Conservation (phyloP, 1,140 invertebrate species). For the Heterodera schachtii region DNA sequence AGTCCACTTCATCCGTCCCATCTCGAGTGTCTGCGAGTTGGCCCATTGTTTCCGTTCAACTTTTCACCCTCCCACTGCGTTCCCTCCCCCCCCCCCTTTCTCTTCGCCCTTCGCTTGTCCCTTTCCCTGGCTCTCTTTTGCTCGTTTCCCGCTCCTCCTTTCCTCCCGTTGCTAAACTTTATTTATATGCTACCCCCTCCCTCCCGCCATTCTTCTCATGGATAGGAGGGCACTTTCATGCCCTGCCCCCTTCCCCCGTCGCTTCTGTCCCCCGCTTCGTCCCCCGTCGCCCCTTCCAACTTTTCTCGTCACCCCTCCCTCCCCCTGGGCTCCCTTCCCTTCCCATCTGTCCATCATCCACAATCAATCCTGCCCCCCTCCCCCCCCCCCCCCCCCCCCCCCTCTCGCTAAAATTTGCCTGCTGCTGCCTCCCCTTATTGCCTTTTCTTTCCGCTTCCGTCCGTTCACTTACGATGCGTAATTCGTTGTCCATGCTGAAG, state of each 20-base stretch:
- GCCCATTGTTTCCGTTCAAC: no score
- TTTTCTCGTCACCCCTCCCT: conserved; percentile 15
- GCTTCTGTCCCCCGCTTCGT: conserved; percentile 7
- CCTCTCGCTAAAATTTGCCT: not conserved
- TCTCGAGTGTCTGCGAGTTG: not conserved
- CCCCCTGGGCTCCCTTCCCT: not conserved
- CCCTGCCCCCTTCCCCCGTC: conserved; percentile 2
- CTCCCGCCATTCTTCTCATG: not conserved
- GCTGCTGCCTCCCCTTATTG: not conserved
- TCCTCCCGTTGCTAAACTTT: not conserved
- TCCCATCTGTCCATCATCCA: conserved; percentile 7
- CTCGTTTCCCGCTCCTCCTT: not conserved
- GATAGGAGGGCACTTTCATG: no score
- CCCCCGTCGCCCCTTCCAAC: not conserved
- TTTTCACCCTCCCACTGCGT: not conserved
- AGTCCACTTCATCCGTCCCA: not conserved
- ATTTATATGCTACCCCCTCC: not conserved
- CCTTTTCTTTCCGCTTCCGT: not conserved
- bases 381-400: not conserved
- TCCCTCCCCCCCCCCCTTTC: no score
- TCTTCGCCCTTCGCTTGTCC: not conserved
- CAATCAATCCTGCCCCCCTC: conserved; percentile 12
- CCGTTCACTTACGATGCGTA: not conserved
- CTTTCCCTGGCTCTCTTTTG: not conserved
- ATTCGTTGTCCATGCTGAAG: not conserved